phyloP scores from a whole-genome alignment of 1,140 invertebrate species.

The Drosophila carrolli region DNA sequence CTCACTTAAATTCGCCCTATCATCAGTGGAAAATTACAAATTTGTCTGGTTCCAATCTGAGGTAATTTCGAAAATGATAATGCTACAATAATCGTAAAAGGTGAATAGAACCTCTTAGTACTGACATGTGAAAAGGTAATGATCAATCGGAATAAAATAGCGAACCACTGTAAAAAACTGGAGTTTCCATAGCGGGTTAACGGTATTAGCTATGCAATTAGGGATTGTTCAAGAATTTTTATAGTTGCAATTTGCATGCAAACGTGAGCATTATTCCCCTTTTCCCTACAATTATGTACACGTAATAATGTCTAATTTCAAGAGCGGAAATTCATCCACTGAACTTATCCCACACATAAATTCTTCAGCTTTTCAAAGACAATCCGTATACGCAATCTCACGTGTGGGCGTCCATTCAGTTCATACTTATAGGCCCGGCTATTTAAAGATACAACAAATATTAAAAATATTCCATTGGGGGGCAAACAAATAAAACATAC shows the following conservation, averaged over 20 bases:
- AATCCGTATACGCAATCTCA: slow-evolving; percentile 21
- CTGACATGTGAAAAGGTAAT: background rate
- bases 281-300: slow-evolving; percentile 18
- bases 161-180: slow-evolving; percentile 4
- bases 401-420: slow-evolving; percentile 51
- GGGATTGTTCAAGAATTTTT: slow-evolving; percentile 12
- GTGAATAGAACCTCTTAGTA: background rate
- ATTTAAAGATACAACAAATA: slow-evolving; percentile 42
- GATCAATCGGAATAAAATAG: background rate
- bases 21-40: slow-evolving; percentile 18
- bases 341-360: slow-evolving; percentile 25
- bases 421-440: slow-evolving; percentile 28
- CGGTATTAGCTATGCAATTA: slow-evolving; percentile 15
- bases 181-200: background rate
- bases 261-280: background rate
- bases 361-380: slow-evolving; percentile 40
- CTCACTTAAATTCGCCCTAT: background rate
- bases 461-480: slow-evolving; percentile 57
- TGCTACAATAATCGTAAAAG: background rate
- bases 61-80: slow-evolving; percentile 1
- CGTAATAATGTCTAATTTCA: slow-evolving; percentile 26
- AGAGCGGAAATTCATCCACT: slow-evolving; percentile 36
- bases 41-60: slow-evolving; percentile 1
- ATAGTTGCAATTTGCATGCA: slow-evolving; percentile 1
- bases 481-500: slow-evolving; percentile 26